Conservation (phyloP, 2,888 invertebrate species). For the Melinopterus prodromus region DNA sequence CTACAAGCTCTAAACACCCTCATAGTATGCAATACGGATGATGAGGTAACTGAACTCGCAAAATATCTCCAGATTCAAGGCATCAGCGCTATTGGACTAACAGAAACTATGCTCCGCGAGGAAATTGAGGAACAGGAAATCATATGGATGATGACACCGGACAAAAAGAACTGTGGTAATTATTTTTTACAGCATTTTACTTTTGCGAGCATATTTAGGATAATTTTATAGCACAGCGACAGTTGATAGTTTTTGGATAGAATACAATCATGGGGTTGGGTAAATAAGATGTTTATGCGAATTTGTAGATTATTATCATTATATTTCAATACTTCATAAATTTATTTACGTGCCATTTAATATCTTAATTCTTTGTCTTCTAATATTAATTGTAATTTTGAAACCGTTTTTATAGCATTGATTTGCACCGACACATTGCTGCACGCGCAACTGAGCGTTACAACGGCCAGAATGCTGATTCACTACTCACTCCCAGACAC, state of each 20-base stretch:
- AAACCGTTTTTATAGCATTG: slow-evolving; percentile 62
- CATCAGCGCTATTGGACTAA: slow-evolving; percentile 46
- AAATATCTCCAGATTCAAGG: slow-evolving; percentile 45
- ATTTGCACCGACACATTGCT: slow-evolving; percentile 76
- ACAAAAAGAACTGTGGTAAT: slow-evolving; percentile 39
- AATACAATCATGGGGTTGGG: too few species aligned
- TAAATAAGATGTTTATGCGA: too few species aligned
- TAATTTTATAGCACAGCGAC: too few species aligned
- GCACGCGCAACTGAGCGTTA: slow-evolving; percentile 66
- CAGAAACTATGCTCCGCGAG: slow-evolving; percentile 43
- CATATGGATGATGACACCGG: slow-evolving; percentile 34
- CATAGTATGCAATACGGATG: slow-evolving; percentile 68
- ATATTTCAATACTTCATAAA: neutral
- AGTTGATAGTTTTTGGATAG: too few species aligned
- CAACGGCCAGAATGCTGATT: slow-evolving; percentile 71
- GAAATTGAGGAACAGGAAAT: slow-evolving; percentile 38
- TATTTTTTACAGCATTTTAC: neutral
- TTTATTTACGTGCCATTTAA: neutral
- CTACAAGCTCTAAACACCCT: slow-evolving; percentile 65
- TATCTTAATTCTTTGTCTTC: neutral
- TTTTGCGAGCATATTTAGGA: too few species aligned
- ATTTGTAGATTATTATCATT: neutral
- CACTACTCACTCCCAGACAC: slow-evolving; percentile 73
- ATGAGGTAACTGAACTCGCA: slow-evolving; percentile 64
- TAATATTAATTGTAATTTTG: neutral